Evolutionary conservation across 2,888 invertebrate genomes (phyloP).

Genomic region (Onthophagus sagittarius): DNA sequence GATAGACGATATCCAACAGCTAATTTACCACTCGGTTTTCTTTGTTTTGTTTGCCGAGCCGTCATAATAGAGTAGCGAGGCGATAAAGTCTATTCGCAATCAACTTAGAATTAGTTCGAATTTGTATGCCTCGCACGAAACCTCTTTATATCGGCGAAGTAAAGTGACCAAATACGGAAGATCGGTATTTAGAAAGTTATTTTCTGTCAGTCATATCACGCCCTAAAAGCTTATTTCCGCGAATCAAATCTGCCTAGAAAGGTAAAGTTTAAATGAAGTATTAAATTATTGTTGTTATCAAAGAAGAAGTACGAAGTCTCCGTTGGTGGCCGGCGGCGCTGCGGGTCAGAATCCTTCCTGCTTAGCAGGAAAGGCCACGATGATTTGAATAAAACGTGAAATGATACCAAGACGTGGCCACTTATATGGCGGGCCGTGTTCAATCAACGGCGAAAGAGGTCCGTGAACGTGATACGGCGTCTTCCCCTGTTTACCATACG

Average conservation of each 20-base stretch:
- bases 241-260: background rate
- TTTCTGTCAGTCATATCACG: background rate
- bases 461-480: conserved; percentile 5
- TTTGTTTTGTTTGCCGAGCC: background rate
- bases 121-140: background rate
- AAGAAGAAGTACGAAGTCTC: background rate
- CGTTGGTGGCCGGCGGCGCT: background rate
- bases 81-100: background rate
- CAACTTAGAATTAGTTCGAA: background rate
- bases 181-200: background rate
- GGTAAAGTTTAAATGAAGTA: background rate
- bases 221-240: background rate
- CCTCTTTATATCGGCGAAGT: background rate
- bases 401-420: conserved; percentile 6
- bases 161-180: background rate
- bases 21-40: background rate
- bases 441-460: conserved; percentile 10
- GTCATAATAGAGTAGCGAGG: background rate
- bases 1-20: background rate
- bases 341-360: background rate
- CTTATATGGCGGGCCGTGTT: conserved; percentile 9
- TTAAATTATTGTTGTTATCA: background rate
- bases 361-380: background rate
- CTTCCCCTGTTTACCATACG: conserved; percentile 3
- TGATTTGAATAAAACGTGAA: conserved; percentile 12